These are phyloP conservation scores for Caenorhabditis macrosperma DNA, from an alignment of 2,888 invertebrate species.

Conservation along the genomic window DNA sequence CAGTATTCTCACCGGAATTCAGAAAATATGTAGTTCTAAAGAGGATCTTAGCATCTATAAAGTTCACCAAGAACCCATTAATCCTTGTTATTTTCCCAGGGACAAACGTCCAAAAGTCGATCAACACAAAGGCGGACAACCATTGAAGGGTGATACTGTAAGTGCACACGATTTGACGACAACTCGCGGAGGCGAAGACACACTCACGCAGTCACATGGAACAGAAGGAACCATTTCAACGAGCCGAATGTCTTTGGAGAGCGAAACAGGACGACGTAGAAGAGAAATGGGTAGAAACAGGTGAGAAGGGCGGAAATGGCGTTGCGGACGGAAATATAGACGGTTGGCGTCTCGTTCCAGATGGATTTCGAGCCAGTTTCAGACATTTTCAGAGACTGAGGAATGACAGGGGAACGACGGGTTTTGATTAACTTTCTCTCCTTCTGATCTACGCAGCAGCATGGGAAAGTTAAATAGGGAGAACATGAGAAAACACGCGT, in stretches of 20 bases:
- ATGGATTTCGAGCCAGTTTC: too few species aligned
- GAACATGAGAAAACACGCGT: too few species aligned
- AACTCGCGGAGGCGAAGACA: too few species aligned
- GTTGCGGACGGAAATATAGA: not conserved
- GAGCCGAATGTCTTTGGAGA: conserved; percentile 15
- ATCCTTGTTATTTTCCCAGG: conserved; percentile 16
- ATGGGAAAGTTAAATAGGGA: too few species aligned
- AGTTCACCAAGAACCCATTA: conserved; percentile 5
- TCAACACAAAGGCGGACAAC: not conserved
- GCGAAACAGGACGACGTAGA: conserved; percentile 2
- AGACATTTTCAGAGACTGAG: too few species aligned
- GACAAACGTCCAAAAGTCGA: conserved; percentile 22
- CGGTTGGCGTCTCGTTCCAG: conserved; percentile 5
- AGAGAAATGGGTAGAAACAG: not conserved
- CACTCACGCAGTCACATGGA: conserved; percentile 20
- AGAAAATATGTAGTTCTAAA: conserved; percentile 9
- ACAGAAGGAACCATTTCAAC: conserved; percentile 20
- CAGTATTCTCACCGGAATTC: not conserved
- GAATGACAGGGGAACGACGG: too few species aligned
- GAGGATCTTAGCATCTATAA: not conserved
- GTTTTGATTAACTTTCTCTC: too few species aligned
- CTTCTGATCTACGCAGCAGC: too few species aligned
- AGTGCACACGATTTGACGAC: too few species aligned
- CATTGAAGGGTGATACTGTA: conserved; percentile 21
- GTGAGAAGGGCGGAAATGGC: not conserved